Percentiles rank a stretch among this genome's conserved stretches.
Conservation (phyloP, 92 coral and sea anemone genomes). For the Plumapathes pennacea region DNA sequence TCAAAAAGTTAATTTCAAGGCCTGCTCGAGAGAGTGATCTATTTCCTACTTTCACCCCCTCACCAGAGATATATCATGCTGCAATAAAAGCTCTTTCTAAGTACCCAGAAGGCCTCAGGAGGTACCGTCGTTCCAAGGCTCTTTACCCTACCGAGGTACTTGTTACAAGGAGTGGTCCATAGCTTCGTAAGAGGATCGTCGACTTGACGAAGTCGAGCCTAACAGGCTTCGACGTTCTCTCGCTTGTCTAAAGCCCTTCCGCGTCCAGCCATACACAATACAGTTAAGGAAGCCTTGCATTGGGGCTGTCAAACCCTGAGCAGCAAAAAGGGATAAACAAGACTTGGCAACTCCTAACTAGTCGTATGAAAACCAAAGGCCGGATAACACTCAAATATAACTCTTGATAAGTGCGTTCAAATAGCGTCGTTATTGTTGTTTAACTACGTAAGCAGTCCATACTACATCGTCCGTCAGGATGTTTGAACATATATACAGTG, state of each 20-base stretch:
- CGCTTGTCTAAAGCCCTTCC: slow-evolving; percentile 79
- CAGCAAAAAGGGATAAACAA: slow-evolving; percentile 1
- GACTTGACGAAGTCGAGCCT: too few relatives aligned
- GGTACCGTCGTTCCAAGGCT: neutral
- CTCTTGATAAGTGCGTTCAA: too few relatives aligned
- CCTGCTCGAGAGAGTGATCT: too few relatives aligned
- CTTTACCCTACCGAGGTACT: neutral
- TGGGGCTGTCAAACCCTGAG: slow-evolving; percentile 91
- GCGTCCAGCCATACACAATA: slow-evolving; percentile 95
- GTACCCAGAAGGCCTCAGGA: too few relatives aligned
- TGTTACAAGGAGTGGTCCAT: neutral
- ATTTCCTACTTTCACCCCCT: too few relatives aligned
- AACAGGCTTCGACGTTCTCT: slow-evolving; percentile 27
- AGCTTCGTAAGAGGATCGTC: slow-evolving; percentile 3
- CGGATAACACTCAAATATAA: neutral
- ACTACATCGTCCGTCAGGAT: too few relatives aligned
- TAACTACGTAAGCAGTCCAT: too few relatives aligned
- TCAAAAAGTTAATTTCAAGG: too few relatives aligned
- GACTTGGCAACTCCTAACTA: neutral
- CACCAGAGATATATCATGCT: too few relatives aligned
- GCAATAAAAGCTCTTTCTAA: too few relatives aligned
- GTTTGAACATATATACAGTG: too few relatives aligned
- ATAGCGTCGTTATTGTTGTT: too few relatives aligned
- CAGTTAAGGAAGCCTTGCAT: slow-evolving; percentile 94
- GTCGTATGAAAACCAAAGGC: neutral